Conservation (phyloP, 92 coral and sea anemone species). For the Parazoanthus atlanticus region DNA sequence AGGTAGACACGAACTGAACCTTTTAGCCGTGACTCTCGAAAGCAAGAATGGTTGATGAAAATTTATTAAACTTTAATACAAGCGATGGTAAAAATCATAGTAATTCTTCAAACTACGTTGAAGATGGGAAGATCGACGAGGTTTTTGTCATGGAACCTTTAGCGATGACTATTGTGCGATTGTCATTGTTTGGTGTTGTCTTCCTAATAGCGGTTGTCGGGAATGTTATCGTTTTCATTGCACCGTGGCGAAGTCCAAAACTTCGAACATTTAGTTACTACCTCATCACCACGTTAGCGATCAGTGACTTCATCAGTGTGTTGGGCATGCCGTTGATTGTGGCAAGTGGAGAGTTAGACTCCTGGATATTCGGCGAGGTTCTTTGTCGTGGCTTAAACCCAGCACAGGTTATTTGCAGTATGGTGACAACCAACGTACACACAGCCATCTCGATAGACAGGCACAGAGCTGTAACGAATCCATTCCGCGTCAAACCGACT, state of each 20-base stretch:
- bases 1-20: background rate
- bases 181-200: slow-evolving; percentile 54
- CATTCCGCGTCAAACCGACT: slow-evolving; percentile 39
- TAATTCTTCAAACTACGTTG: background rate
- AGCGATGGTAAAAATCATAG: background rate
- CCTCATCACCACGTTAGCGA: slow-evolving; percentile 61
- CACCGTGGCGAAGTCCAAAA: slow-evolving; percentile 54
- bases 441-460: slow-evolving; percentile 66
- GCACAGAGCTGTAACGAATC: slow-evolving; percentile 57
- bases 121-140: background rate
- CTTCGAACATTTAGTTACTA: slow-evolving; percentile 69
- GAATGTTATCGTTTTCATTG: slow-evolving; percentile 60
- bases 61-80: background rate
- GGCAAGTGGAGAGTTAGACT: slow-evolving; percentile 46
- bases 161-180: slow-evolving; percentile 53
- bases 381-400: slow-evolving; percentile 68
- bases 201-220: slow-evolving; percentile 66
- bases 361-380: slow-evolving; percentile 55
- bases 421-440: slow-evolving; percentile 73
- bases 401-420: slow-evolving; percentile 68
- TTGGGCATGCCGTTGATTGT: slow-evolving; percentile 64
- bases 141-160: slow-evolving; percentile 54
- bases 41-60: background rate
- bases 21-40: background rate
- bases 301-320: slow-evolving; percentile 65